Base-by-base conservation (phyloP, 2,797 vertebrate genomes). In the Dryobates pubescens region DNA sequence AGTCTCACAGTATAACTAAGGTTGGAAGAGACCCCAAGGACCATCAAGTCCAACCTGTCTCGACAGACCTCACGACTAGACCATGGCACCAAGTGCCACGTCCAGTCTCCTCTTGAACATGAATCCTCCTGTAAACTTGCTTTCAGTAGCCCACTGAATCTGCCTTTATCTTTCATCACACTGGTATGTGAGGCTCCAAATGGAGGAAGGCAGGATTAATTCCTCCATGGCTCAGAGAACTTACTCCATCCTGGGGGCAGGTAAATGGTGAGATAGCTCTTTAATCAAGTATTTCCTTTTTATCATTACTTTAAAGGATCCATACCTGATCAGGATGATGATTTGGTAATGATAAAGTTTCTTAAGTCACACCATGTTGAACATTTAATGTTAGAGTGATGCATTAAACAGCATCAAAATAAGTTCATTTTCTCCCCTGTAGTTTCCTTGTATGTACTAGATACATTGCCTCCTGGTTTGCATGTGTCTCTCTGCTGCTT, bases 131-230 rank as follows among this genome's bases (percentile, higher is more conserved):
- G 73, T 36, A 75, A 92, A 87, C 61, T 41, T 81, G 24, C 54
- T 26, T 88, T 71, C 71, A 30, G 82, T 30, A 88, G 83, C 77
- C 43, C 57, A 53, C 49, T 45, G 77, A 72, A 91, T 82, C 57
- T 82, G 85, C 82, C 86, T 89, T 84, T 36, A 89, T 92, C 80
- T 91, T 74, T 84, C 57, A 91, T 75, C 76, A 89, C 64, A 88
- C 88, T 0, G 5, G 76, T 2, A 81, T 22, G 43, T 86, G 82
- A 79, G 82, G 67, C 51, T 92, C 73, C 17, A 2, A 76, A 94
- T 53, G 2, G 57, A 88, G 22, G 53, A 76, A 91, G 57, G 61
- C 49, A 67, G 54, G 68, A 88, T 93, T 93, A 84, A 93, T 79
- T 86, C 74, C 80, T 76, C 72, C 82, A 79, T 47, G 80, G 80